A percentile compares a stretch with the other conserved stretches of the same genome.
These are phyloP conservation scores for Rutpela maculata DNA, from an alignment of 2,888 invertebrate genomes.

Conservation along the genomic window DNA sequence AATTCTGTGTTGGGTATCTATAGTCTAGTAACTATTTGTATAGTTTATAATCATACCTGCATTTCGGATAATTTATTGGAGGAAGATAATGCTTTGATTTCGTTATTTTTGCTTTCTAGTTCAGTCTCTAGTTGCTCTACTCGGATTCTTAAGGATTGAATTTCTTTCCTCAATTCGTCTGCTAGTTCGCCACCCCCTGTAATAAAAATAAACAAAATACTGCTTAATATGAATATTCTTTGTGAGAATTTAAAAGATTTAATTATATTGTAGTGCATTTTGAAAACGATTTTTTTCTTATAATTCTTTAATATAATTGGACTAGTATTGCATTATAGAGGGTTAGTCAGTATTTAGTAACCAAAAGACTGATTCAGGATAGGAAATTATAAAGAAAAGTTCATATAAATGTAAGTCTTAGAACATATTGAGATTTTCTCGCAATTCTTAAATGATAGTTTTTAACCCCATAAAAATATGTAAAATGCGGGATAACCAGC, in stretches of 20 bases:
- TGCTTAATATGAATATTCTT: neutral
- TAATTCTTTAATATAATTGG: no score
- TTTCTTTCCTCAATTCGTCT: constrained; percentile 85
- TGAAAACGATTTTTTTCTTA: neutral
- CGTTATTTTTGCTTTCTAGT: constrained; percentile 88
- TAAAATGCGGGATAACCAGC: no score
- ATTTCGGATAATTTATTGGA: constrained; percentile 67
- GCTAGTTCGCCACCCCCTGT: constrained; percentile 81
- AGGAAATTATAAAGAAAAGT: no score
- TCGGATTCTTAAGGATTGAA: constrained; percentile 84
- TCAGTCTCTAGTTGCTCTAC: constrained; percentile 90
- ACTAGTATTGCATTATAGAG: no score
- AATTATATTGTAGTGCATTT: neutral
- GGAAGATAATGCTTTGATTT: constrained; percentile 81
- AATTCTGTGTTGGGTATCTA: neutral
- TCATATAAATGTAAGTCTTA: no score
- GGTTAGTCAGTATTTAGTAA: no score
- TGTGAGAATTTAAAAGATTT: neutral
- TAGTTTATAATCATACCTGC: constrained; percentile 50
- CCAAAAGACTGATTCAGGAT: no score
- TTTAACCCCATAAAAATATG: no score
- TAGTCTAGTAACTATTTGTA: neutral
- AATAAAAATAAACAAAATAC: constrained; percentile 34
- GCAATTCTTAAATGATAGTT: no score
- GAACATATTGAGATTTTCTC: no score